Base-by-base conservation (phyloP, 2,797 vertebrate species). In the Gallinago stenura region DNA sequence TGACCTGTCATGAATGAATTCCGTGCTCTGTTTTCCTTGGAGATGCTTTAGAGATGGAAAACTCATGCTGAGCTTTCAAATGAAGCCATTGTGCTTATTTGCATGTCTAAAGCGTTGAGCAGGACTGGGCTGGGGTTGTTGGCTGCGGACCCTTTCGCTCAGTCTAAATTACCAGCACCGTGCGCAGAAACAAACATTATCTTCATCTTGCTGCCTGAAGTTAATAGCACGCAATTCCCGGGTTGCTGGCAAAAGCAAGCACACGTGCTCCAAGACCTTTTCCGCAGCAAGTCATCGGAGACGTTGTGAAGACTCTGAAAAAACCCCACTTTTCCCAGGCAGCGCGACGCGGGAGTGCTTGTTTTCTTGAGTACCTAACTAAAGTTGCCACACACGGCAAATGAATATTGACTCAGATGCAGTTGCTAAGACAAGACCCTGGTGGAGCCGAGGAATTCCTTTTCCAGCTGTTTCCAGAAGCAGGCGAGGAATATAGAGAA, bases 361-460 rank as follows among this genome's bases (percentile, higher is more conserved):
- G 93, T 77, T 94, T 92, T 58, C 87, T 39, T 3, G 15, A 76
- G 62, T 35, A 70, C 37, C 71, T 48, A 24, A 18, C 50, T 79
- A 12, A 79, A 87, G 87, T 39, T 85, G 77, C 60, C 4, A 22
- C 51, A 28, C 2, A 33, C 21, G 56, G 64, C 1, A 45, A 91
- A 73, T 87, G 90, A 91, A 56, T 95, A 93, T 91, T 70, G 93
- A 95, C 91, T 87, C 58, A 51, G 77, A 20, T 10, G 0, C 78
- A 31, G 78, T 48, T 24, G 68, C 64, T 64, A 51, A 92, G 81
- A 46, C 7, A 24, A 87, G 81, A 51, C 11, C 51, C 50, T 2
- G 15, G 46, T 1, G 30, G 45, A 80, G 75, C 51, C 1, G 24
- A 82, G 94, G 71, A 87, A 77, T 95, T 76, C 39, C 39, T 93